phyloP scores from a whole-genome alignment of 2,113 vertebrate genomes.

The Psettodes erumei region DNA sequence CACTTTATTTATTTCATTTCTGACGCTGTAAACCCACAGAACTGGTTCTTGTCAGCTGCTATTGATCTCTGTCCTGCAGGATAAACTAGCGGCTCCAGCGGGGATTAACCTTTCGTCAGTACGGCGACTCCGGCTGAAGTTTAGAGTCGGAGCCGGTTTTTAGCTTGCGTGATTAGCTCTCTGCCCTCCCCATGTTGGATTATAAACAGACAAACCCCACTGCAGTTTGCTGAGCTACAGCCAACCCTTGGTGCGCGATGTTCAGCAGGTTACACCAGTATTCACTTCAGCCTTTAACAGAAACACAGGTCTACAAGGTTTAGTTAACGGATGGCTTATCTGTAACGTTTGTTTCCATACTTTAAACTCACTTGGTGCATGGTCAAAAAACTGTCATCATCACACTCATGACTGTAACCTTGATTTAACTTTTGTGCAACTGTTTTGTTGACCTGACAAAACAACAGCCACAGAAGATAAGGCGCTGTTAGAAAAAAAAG shows the following conservation, averaged over 20 bases:
- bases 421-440: no score
- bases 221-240: constrained; percentile 16
- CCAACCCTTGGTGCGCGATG: constrained; percentile 18
- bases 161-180: constrained; percentile 57
- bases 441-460: neutral
- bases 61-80: constrained; percentile 66
- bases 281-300: constrained; percentile 4
- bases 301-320: neutral
- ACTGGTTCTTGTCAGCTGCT: constrained; percentile 52
- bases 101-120: constrained; percentile 68
- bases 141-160: constrained; percentile 25
- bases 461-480: neutral
- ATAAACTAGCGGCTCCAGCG: constrained; percentile 43
- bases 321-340: neutral
- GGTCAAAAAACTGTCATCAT: no score
- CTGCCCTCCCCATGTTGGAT: constrained; percentile 17
- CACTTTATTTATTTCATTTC: constrained; percentile 60
- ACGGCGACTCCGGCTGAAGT: constrained; percentile 41
- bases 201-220: constrained; percentile 20
- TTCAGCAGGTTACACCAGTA: neutral
- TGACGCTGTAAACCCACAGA: constrained; percentile 45
- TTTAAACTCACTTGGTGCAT: neutral
- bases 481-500: neutral
- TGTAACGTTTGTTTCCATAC: neutral
- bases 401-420: neutral